A percentile compares a stretch with the other conserved stretches of the same genome.
Evolutionary conservation across 2,888 invertebrate species (phyloP).

Genomic region (Aporophyla nigra): DNA sequence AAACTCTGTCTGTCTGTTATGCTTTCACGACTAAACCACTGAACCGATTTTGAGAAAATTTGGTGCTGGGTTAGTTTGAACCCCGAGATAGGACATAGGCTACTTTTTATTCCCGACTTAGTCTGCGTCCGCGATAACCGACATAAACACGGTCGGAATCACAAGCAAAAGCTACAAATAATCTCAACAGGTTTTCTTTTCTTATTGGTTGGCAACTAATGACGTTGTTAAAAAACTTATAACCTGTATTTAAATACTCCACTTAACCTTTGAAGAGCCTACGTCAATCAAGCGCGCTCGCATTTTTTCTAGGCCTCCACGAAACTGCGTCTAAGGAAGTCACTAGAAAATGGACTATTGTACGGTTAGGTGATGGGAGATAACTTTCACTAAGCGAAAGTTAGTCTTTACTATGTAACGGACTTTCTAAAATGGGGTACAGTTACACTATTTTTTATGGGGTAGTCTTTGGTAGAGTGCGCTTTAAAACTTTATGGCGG

Average conservation of each 20-base stretch:
- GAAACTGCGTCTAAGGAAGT: constrained; percentile 19
- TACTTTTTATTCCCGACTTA: too few species aligned
- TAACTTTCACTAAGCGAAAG: constrained; percentile 61
- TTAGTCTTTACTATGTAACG: constrained; percentile 39
- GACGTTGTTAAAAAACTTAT: background rate
- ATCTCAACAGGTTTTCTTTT: background rate
- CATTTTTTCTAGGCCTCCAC: constrained; percentile 8
- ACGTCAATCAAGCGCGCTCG: constrained; percentile 28
- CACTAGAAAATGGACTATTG: constrained; percentile 57
- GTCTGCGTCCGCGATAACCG: too few species aligned
- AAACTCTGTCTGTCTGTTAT: too few species aligned
- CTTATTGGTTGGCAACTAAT: background rate
- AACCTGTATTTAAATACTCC: constrained; percentile 12
- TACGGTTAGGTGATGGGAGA: constrained; percentile 50
- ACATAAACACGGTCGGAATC: too few species aligned
- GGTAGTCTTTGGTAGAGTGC: constrained; percentile 1
- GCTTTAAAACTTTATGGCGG: background rate
- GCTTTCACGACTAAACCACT: too few species aligned
- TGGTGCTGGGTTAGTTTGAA: too few species aligned
- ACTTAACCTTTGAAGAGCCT: constrained; percentile 4
- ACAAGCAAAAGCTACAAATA: too few species aligned
- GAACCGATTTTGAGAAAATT: too few species aligned
- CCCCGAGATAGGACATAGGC: too few species aligned
- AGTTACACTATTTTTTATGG: constrained; percentile 25
- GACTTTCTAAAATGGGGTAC: constrained; percentile 58